These are phyloP conservation scores for Dicrostonyx torquatus DNA, from an alignment of 2,797 vertebrate species.

Conservation along the genomic window DNA sequence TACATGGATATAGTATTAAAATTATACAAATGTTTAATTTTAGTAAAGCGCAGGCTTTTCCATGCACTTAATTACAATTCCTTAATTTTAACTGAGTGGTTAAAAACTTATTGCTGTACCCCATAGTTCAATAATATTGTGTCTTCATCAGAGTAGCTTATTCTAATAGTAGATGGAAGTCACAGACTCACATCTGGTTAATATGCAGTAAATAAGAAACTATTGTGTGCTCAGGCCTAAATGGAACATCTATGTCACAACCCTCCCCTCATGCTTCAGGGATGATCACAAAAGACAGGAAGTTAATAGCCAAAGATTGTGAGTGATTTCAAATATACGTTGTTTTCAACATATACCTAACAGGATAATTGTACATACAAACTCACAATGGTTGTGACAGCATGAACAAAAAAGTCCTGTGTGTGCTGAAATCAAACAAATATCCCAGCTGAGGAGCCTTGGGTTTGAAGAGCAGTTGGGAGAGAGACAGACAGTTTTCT, in stretches of 20 bases:
- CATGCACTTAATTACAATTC: not conserved
- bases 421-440: not conserved
- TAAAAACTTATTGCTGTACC: not conserved
- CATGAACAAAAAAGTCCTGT: not conserved
- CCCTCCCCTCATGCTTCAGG: not conserved
- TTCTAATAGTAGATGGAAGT: not conserved
- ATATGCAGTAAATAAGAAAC: not conserved
- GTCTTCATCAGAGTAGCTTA: not conserved
- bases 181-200: not conserved
- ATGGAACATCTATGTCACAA: not conserved
- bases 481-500: not conserved
- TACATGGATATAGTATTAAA: not conserved
- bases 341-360: not conserved
- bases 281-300: not conserved
- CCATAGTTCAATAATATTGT: not conserved
- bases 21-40: not conserved
- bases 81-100: not conserved
- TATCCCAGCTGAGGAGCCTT: not conserved
- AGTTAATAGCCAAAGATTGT: not conserved
- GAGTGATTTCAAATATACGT: not conserved
- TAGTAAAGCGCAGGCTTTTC: not conserved
- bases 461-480: not conserved
- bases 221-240: not conserved
- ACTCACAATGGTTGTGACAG: not conserved
- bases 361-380: not conserved